A percentile compares a stretch with the other conserved stretches of the same genome.
phyloP scores from a whole-genome alignment of 2,888 invertebrate species.

The Junonia oenone region DNA sequence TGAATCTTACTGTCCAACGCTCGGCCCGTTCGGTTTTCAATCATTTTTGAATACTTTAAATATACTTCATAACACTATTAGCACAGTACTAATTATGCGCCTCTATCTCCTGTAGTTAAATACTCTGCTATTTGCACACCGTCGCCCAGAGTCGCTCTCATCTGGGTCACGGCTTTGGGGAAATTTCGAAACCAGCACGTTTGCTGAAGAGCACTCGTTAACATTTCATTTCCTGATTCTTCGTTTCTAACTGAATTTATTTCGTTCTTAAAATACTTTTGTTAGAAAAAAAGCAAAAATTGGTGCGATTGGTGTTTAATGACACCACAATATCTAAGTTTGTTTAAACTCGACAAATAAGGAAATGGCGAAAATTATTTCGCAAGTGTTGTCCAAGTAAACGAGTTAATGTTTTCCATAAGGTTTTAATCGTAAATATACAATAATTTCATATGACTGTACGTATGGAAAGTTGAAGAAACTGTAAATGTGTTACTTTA shows the following conservation, averaged over 20 bases:
- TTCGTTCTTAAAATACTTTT: no score
- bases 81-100: constrained; percentile 8
- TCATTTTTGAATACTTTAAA: neutral
- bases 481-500: no score
- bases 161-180: constrained; percentile 4
- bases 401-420: no score
- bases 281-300: no score
- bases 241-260: neutral
- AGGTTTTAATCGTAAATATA: no score
- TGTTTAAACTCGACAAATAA: no score
- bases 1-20: neutral
- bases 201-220: constrained; percentile 2
- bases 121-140: constrained; percentile 7
- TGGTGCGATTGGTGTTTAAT: no score
- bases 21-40: neutral
- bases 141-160: constrained; percentile 9
- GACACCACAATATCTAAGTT: no score
- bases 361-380: no score
- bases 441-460: no score
- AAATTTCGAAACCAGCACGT: constrained; percentile 6
- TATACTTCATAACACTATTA: constrained; percentile 1
- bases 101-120: constrained; percentile 4
- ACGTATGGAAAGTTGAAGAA: no score
- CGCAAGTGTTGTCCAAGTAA: no score
- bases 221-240: constrained; percentile 3